Percentiles rank a stretch among this genome's conserved stretches.
phyloP scores from a whole-genome alignment of 2,888 invertebrate species.

The Microctonus brassicae region DNA sequence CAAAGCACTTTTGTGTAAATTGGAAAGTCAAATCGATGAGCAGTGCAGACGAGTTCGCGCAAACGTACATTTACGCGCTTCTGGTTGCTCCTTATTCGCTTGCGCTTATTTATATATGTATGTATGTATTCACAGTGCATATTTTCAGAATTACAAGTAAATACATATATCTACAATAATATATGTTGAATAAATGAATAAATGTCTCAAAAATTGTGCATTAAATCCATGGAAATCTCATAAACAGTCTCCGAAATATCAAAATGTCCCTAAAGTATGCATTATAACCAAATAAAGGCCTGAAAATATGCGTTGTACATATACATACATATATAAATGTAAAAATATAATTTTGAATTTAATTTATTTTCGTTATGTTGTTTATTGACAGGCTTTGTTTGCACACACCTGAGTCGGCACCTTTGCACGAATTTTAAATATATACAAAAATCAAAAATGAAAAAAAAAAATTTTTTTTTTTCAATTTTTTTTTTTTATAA shows the following conservation, averaged over 20 bases:
- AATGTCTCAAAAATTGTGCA: no score
- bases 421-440: slow-evolving; percentile 37
- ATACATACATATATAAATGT: not conserved
- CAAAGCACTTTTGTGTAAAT: not conserved
- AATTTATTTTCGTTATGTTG: not conserved
- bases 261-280: no score
- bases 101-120: slow-evolving; percentile 37
- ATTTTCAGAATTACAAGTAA: no score
- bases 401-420: slow-evolving; percentile 44
- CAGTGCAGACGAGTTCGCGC: slow-evolving; percentile 27
- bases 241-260: no score
- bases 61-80: slow-evolving; percentile 38
- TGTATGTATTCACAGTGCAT: slow-evolving; percentile 32
- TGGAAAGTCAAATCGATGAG: slow-evolving; percentile 9
- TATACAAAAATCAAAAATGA: slow-evolving; percentile 34
- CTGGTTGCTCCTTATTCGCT: slow-evolving; percentile 47
- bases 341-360: not conserved
- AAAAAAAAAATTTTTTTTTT: not conserved
- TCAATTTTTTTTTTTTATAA: slow-evolving; percentile 1
- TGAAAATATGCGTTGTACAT: no score
- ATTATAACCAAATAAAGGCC: no score
- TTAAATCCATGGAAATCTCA: not conserved
- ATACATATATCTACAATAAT: no score
- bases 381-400: slow-evolving; percentile 40
- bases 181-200: no score